These are phyloP conservation scores for Karalla daura DNA, from an alignment of 2,797 vertebrate genomes.

Conservation along the genomic window DNA sequence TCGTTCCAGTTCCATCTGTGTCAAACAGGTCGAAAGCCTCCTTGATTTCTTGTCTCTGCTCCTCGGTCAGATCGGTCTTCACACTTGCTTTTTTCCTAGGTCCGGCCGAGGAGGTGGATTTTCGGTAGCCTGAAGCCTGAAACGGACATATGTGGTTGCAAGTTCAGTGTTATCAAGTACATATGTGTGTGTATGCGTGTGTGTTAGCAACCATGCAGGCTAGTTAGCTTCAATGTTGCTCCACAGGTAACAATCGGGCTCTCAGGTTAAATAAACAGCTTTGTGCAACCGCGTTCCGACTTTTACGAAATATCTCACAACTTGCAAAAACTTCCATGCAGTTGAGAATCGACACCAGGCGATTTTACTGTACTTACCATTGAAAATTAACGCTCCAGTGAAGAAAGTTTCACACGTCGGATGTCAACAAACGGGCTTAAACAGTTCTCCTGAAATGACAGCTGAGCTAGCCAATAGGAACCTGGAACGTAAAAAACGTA, in stretches of 20 bases:
- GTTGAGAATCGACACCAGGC: not conserved
- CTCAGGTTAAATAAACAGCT: not conserved
- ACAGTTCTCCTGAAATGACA: conserved; percentile 42
- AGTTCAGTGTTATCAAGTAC: no score
- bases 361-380: conserved; percentile 57
- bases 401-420: not conserved
- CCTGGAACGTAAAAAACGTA: rapidly evolving
- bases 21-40: conserved; percentile 97
- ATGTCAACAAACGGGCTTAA: conserved; percentile 63
- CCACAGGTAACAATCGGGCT: not conserved
- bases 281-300: not conserved
- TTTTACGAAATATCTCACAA: no score
- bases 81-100: conserved; percentile 84
- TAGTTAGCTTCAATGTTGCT: conserved; percentile 34
- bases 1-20: conserved; percentile 90
- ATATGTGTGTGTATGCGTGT: no score
- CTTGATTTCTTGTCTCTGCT: conserved; percentile 93
- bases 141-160: not conserved
- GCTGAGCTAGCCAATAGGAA: conserved; percentile 50
- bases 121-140: conserved; percentile 86
- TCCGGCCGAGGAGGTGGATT: conserved; percentile 66
- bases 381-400: not conserved
- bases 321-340: not conserved
- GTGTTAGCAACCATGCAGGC: conserved; percentile 18
- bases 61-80: conserved; percentile 90